Conservation (phyloP, 2,888 invertebrate species). For the Brachyopa scutellaris region DNA sequence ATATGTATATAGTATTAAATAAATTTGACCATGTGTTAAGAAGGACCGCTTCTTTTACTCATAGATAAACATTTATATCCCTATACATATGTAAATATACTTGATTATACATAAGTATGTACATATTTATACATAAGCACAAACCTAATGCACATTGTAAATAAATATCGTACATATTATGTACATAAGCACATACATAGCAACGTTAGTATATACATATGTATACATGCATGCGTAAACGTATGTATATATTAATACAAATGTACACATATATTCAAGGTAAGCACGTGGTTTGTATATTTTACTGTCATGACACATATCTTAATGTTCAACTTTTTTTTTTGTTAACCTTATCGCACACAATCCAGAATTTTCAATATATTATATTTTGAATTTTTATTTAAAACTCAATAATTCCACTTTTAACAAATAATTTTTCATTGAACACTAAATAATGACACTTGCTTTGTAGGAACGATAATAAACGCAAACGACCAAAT, state of each 20-base stretch:
- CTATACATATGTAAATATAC: too few species aligned
- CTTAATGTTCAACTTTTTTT: background rate
- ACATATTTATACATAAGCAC: too few species aligned
- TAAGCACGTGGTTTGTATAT: conserved; percentile 63
- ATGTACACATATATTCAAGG: conserved; percentile 37
- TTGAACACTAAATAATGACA: conserved; percentile 38
- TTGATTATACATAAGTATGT: too few species aligned
- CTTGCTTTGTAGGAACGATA: conserved; percentile 37
- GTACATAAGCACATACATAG: too few species aligned
- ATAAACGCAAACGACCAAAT: conserved; percentile 24
- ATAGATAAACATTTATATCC: too few species aligned
- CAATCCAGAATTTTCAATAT: too few species aligned
- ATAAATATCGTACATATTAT: too few species aligned
- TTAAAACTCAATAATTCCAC: conserved; percentile 38
- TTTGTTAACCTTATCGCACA: background rate
- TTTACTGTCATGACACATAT: conserved; percentile 26
- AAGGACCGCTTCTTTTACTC: too few species aligned
- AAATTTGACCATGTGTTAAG: too few species aligned
- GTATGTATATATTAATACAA: background rate
- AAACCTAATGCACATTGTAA: too few species aligned
- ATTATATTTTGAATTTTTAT: too few species aligned
- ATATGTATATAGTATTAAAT: too few species aligned
- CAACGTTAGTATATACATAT: background rate
- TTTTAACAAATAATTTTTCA: background rate
- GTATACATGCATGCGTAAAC: background rate